These are phyloP conservation scores for Channa argus DNA, from an alignment of 2,113 vertebrate genomes.

Conservation along the genomic window DNA sequence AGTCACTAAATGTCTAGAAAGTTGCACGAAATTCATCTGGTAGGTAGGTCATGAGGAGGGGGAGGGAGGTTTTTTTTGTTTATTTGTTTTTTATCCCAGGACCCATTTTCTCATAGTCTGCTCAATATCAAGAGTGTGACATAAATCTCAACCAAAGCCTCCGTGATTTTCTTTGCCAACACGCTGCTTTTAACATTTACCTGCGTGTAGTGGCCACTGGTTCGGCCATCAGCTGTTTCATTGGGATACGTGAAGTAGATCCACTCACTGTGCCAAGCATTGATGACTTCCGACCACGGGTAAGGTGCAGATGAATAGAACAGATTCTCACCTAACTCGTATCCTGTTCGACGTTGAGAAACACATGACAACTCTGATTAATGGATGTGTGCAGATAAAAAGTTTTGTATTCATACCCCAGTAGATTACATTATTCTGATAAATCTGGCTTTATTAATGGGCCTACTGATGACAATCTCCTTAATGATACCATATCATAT, in stretches of 20 bases:
- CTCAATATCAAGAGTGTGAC: no score
- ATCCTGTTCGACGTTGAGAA: slow-evolving; percentile 58
- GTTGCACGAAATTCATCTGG: no score
- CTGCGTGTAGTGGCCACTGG: slow-evolving; percentile 79
- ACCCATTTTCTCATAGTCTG: no score
- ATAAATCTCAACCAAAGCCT: no score
- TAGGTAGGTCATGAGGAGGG: no score
- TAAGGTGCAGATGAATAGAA: neutral
- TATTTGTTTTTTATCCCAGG: no score
- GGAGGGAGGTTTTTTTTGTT: no score
- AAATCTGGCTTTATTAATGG: slow-evolving; percentile 27
- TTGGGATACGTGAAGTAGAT: slow-evolving; percentile 54
- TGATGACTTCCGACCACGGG: slow-evolving; percentile 55
- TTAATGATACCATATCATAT: slow-evolving; percentile 23
- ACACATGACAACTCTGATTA: slow-evolving; percentile 16
- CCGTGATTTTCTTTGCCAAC: no score
- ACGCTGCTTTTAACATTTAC: slow-evolving; percentile 40
- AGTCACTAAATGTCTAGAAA: no score
- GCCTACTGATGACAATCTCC: slow-evolving; percentile 14
- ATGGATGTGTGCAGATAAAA: slow-evolving; percentile 30
- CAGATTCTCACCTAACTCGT: slow-evolving; percentile 78
- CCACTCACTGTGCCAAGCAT: slow-evolving; percentile 71
- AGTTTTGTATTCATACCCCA: slow-evolving; percentile 21
- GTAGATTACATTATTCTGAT: slow-evolving; percentile 15
- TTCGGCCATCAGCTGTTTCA: slow-evolving; percentile 16